Evolutionary conservation across 2,797 vertebrate genomes (phyloP).

Genomic region (Botia kubotai): DNA sequence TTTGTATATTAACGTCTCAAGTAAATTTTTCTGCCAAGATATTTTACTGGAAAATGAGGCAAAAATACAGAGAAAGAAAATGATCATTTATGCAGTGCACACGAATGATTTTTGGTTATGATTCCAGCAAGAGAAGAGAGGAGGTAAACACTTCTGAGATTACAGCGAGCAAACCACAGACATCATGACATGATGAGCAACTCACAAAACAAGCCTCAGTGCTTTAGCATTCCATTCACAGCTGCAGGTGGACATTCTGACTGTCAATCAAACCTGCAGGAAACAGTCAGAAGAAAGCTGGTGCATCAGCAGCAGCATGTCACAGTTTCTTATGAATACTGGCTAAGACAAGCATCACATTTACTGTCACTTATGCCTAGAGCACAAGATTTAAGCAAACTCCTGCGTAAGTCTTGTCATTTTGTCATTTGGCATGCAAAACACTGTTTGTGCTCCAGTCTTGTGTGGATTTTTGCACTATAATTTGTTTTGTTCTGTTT

Average conservation of each 20-base stretch:
- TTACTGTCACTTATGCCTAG: not conserved
- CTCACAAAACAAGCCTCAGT: slow-evolving; percentile 3
- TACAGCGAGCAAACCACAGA: not conserved
- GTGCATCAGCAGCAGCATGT: not conserved
- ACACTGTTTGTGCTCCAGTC: too few species aligned
- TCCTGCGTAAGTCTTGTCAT: not conserved
- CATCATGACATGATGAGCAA: slow-evolving; percentile 11
- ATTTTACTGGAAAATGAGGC: not conserved
- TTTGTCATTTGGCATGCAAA: too few species aligned
- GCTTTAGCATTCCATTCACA: not conserved
- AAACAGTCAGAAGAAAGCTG: not conserved
- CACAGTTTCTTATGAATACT: not conserved
- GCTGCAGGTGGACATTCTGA: not conserved
- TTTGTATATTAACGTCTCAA: not conserved
- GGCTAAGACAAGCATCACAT: not conserved
- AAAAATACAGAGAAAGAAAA: not conserved
- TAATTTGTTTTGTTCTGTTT: not conserved
- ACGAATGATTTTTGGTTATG: not conserved
- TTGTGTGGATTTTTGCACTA: too few species aligned
- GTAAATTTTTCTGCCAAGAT: not conserved
- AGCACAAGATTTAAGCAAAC: not conserved
- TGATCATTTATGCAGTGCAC: not conserved
- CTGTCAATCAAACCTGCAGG: slow-evolving; percentile 4
- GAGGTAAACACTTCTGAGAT: not conserved
- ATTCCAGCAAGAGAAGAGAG: not conserved